phyloP scores from a whole-genome alignment of 92 coral and sea anemone species.

The Hydrozoanthus gracilis region DNA sequence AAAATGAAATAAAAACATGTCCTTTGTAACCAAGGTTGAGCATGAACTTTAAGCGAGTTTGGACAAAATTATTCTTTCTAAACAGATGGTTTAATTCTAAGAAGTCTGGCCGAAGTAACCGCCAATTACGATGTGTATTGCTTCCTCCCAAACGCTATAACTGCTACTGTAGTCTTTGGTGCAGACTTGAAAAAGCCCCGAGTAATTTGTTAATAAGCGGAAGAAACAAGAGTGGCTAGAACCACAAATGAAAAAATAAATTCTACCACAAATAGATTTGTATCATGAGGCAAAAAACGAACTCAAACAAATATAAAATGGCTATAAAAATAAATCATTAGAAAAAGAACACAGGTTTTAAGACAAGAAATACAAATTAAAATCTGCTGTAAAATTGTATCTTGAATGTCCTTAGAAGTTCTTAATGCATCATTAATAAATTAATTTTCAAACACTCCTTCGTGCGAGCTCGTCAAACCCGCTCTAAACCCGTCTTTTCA shows the following conservation, averaged over 20 bases:
- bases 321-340: not conserved
- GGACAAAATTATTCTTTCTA: too few relatives aligned
- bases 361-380: not conserved
- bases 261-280: constrained; percentile 16
- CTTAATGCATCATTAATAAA: constrained; percentile 27
- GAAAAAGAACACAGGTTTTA: not conserved
- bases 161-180: not conserved
- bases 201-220: constrained; percentile 47
- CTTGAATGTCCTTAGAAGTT: not conserved
- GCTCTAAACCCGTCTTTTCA: constrained; percentile 30
- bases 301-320: constrained; percentile 19
- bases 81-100: too few relatives aligned
- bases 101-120: too few relatives aligned
- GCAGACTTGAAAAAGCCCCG: not conserved
- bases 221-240: constrained; percentile 3
- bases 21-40: too few relatives aligned
- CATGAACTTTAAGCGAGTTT: too few relatives aligned
- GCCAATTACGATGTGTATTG: not conserved
- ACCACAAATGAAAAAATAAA: not conserved
- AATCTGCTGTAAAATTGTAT: not conserved
- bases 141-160: constrained; percentile 24
- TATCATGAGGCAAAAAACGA: not conserved
- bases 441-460: constrained; percentile 22
- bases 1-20: not conserved
- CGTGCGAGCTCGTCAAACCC: constrained; percentile 17